Evolutionary conservation across 2,797 vertebrate genomes (phyloP).

Genomic region (Micrastur ruficollis): DNA sequence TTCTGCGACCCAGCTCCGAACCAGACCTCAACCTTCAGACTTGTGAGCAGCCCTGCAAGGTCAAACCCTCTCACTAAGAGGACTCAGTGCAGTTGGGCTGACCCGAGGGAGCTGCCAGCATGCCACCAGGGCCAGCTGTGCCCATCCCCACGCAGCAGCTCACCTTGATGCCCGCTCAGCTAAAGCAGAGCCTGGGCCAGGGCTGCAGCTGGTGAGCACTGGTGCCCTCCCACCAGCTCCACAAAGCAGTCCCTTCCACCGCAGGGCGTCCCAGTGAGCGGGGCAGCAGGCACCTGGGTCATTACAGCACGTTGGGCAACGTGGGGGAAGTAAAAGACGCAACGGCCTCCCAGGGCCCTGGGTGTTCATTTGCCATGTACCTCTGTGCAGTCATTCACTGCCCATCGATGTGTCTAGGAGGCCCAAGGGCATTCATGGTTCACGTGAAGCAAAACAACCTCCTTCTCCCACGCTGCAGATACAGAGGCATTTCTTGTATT

Average conservation of each 20-base stretch:
- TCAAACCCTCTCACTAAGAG: rapidly evolving
- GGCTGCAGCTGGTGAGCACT: not conserved
- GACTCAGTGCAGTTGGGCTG: not conserved
- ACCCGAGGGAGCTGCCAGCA: rapidly evolving
- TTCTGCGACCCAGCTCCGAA: not conserved
- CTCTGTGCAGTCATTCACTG: not conserved
- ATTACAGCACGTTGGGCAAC: rapidly evolving
- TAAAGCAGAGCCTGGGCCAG: not conserved
- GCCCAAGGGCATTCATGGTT: rapidly evolving
- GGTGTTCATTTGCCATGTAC: rapidly evolving
- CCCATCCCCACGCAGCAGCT: rapidly evolving
- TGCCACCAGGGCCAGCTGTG: not conserved
- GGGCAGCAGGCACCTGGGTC: not conserved
- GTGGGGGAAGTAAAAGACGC: not conserved
- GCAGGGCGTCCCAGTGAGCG: rapidly evolving
- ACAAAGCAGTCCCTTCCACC: not conserved
- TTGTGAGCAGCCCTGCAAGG: rapidly evolving
- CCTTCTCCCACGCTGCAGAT: not conserved
- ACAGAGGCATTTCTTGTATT: not conserved
- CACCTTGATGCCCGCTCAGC: rapidly evolving
- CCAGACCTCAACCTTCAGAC: not conserved
- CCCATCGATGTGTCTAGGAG: rapidly evolving
- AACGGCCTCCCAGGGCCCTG: rapidly evolving
- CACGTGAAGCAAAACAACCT: not conserved
- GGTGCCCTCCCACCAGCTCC: not conserved